phyloP scores from a whole-genome alignment of 1,140 invertebrate genomes.

The Palaemon carinicauda region DNA sequence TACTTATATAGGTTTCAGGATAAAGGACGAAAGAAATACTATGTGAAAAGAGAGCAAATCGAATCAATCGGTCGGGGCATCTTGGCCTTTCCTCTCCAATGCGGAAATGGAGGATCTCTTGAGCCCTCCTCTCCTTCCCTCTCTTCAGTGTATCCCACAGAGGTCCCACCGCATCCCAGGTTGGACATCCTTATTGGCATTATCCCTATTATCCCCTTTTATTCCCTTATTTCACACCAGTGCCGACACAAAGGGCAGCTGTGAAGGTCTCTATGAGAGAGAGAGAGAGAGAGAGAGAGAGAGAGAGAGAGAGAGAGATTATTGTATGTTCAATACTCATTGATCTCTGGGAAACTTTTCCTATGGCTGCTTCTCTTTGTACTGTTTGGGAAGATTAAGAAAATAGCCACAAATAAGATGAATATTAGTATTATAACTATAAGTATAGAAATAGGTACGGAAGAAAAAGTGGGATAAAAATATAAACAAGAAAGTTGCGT shows the following conservation, averaged over 20 bases:
- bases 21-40: neutral
- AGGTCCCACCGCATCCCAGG: neutral
- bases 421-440: too few relatives aligned
- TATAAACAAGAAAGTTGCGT: too few relatives aligned
- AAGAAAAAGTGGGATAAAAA: too few relatives aligned
- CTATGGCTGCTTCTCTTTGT: too few relatives aligned
- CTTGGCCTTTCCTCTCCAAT: neutral
- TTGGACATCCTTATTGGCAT: constrained; percentile 38
- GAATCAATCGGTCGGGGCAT: neutral
- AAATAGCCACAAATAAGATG: too few relatives aligned
- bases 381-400: too few relatives aligned
- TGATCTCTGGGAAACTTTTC: too few relatives aligned
- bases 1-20: neutral
- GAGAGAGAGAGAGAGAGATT: constrained; percentile 33
- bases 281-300: constrained; percentile 4
- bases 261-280: neutral
- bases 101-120: too few relatives aligned
- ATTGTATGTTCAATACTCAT: too few relatives aligned
- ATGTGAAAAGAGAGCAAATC: neutral
- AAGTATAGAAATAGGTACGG: too few relatives aligned
- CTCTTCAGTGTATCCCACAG: neutral
- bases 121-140: neutral
- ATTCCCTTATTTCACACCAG: constrained; percentile 56
- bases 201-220: constrained; percentile 49
- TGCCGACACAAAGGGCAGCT: constrained; percentile 47